phyloP scores from a whole-genome alignment of 2,888 invertebrate genomes.

The Anodontia alba region DNA sequence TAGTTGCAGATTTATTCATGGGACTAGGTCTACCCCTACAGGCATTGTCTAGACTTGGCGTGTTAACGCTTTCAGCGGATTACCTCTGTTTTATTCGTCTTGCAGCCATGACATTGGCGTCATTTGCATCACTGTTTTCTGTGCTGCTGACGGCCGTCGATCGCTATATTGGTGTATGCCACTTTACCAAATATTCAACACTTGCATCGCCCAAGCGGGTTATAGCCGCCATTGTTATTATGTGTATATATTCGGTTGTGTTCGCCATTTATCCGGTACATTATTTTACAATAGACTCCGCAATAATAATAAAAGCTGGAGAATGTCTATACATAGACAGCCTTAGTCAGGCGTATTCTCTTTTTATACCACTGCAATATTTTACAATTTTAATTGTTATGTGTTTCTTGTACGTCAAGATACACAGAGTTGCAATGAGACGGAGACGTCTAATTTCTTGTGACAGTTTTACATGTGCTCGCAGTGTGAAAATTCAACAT shows the following conservation, averaged over 20 bases:
- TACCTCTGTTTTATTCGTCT: background rate
- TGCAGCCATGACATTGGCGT: background rate
- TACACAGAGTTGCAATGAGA: background rate
- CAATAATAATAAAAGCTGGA: background rate
- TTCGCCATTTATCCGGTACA: background rate
- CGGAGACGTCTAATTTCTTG: background rate
- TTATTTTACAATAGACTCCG: slow-evolving; percentile 8
- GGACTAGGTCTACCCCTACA: slow-evolving; percentile 15
- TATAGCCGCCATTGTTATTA: background rate
- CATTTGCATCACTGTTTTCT: background rate
- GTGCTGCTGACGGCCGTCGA: slow-evolving; percentile 1
- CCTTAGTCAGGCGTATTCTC: background rate
- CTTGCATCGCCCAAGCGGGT: background rate
- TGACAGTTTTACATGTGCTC: background rate
- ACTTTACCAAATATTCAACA: background rate
- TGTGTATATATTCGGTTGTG: background rate
- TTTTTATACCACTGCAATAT: background rate
- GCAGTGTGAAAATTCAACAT: background rate
- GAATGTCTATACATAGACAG: background rate
- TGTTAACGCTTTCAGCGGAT: background rate
- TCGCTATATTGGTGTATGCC: background rate
- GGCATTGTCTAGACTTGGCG: slow-evolving; percentile 13
- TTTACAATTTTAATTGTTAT: background rate
- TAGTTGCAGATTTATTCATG: slow-evolving; percentile 26
- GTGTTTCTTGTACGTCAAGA: slow-evolving; percentile 8